Evolutionary conservation across 1,140 invertebrate genomes (phyloP), one percentile per base, ranked within the genome.

Genomic region (Reticulitermes speratus): DNA sequence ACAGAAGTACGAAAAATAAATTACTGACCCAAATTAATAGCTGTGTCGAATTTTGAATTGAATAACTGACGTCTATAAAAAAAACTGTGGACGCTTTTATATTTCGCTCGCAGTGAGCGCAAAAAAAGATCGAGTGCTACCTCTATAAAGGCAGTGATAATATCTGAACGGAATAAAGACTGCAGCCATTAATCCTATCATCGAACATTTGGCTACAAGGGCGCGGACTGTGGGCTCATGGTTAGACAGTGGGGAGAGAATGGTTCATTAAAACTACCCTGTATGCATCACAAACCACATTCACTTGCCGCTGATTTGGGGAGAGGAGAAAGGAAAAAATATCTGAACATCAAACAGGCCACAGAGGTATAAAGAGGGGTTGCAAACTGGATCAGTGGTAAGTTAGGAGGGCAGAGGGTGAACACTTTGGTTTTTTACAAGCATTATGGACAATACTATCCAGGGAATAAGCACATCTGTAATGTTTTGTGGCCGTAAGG

Each of bases 151-250:
- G 65, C 65, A 75, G n/a, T 30, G 65, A 75, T 75, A 14, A 75
- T 75, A 75, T 75, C 65, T 75, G n/a, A 75, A 75, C 65, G 65
- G 14, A 75, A 75, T 75, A 75, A 55, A 16, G 52, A 55, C 52
- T 16, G 19, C 19, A 16, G 65, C 16, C 65, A 75, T 75, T 75
- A 75, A 75, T 75, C 65, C 65, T n/a, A 75, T 75, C n/a, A 75
- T 8, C 14, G 65, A 75, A 30, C 65, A 75, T 21, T 65, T 65
- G 59, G 59, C 21, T 65, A 65, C 59, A 65, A 65, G 59, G 59
- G 59, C 55, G 59, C 59, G 21, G 59, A 65, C 59, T n/a, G 25
- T 75, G 65, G 65, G 65, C n/a, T 75, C 65, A 6, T 75, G 65
- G 65, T 30, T 25, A 30, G 65, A 30, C 25, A 25, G 65, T 75